Conservation (phyloP, 1,140 invertebrate species). For the Rhagoletis pomonella region DNA sequence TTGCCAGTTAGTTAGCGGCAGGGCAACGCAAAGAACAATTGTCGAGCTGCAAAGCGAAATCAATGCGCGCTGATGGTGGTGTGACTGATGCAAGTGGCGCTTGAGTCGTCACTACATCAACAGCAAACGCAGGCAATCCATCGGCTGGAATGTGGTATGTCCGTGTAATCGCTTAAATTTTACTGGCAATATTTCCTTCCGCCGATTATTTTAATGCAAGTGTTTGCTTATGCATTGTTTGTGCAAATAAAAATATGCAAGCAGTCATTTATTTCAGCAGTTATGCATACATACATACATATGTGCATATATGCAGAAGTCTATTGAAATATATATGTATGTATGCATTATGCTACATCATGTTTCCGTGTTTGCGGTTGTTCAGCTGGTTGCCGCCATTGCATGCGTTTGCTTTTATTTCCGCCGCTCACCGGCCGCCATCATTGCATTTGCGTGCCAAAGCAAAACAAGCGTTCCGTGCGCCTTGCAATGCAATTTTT, state of each 20-base stretch:
- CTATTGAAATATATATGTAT: too few species aligned
- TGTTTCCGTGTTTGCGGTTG: background rate
- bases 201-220: too few species aligned
- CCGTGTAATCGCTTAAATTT: too few species aligned
- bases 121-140: too few species aligned
- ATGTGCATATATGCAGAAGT: too few species aligned
- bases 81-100: background rate
- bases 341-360: background rate
- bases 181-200: too few species aligned
- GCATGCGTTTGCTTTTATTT: background rate
- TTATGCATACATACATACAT: background rate
- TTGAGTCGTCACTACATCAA: too few species aligned
- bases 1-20: background rate
- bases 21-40: background rate
- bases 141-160: too few species aligned
- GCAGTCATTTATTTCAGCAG: background rate
- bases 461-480: background rate
- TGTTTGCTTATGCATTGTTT: too few species aligned
- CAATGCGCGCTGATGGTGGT: too few species aligned
- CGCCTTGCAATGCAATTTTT: background rate
- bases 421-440: background rate
- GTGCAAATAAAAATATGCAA: background rate
- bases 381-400: background rate
- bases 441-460: background rate
- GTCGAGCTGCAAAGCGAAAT: background rate